Conservation (phyloP, 2,888 invertebrate species). For the Andrena camellia region DNA sequence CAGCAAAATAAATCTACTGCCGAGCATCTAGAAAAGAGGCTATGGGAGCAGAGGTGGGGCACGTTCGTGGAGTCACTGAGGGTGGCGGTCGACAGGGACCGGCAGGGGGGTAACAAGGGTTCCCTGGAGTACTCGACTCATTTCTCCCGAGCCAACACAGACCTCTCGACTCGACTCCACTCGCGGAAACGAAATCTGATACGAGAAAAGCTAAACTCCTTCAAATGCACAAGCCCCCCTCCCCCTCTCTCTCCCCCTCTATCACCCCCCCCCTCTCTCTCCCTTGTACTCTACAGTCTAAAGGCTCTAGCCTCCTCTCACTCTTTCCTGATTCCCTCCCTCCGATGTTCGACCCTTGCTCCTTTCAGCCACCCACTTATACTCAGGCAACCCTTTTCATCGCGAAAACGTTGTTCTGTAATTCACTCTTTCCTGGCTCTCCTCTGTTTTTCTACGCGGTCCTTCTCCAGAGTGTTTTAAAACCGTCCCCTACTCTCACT, state of each 20-base stretch:
- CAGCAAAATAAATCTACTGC: conserved; percentile 68
- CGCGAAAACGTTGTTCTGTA: conserved; percentile 78
- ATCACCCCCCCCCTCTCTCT: background rate
- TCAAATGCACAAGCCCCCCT: conserved; percentile 78
- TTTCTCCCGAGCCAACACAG: conserved; percentile 78
- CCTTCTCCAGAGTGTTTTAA: conserved; percentile 35
- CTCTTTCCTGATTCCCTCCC: conserved; percentile 15
- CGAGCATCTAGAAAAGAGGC: conserved; percentile 55
- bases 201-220: conserved; percentile 83
- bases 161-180: conserved; percentile 80
- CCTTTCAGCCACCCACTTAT: conserved; percentile 71
- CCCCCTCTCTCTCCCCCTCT: conserved; percentile 15
- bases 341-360: conserved; percentile 62
- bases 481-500: conserved; percentile 16
- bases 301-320: conserved; percentile 9
- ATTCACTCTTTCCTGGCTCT: conserved; percentile 68
- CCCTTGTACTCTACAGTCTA: background rate
- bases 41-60: conserved; percentile 7
- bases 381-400: conserved; percentile 76
- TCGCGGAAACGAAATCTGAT: conserved; percentile 83
- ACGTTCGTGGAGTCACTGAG: conserved; percentile 45
- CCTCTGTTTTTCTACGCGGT: conserved; percentile 28
- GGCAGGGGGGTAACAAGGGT: conserved; percentile 58
- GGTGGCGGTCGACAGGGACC: conserved; percentile 54
- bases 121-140: conserved; percentile 78